Evolutionary conservation across 2,888 invertebrate species (phyloP), one percentile per base, ranked within the genome.

Genomic region (Nomada goodeniana): DNA sequence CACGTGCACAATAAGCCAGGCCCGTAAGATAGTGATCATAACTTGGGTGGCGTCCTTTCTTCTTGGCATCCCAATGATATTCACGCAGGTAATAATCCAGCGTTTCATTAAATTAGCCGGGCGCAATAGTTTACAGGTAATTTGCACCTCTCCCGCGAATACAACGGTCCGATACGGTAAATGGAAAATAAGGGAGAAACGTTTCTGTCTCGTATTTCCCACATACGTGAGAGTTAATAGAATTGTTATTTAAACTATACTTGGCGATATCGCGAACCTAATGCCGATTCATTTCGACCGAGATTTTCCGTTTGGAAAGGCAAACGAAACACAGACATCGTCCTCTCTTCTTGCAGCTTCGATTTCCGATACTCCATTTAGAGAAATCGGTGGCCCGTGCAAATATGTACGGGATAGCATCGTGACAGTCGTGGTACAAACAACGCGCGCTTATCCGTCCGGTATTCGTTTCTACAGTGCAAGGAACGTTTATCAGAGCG

Each of bases 1-100:
- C 92, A 95, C 96, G 55, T 96, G 96, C 89, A 96, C 96, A 18
- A 95, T 96, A 84, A 95, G 95, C 83, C 95, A 96, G 88, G 96
- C 96, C 0, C 94, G 95, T 83, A 94, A 94, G 85, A 95, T 96
- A 69, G 95, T 96, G 83, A 91, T 95, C 63, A 91, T 95, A 63
- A 95, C 96, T 23, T 96, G 96, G 96, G 88, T 95, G 1, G 89
- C 95, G 10, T 95, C 96, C 2, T 94, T 96, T 82, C 84, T 96
- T 10, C 91, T 96, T 23, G 96, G 96, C 1, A 92, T 95, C 44
- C 96, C 96, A 0, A 96, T 96, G 59, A 90, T 96, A 36, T 94
- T 95, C 89, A 94, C 95, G 2, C 96, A 96, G 95, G 96, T 96
- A 94, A 93, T 90, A 74, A 1, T 57, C 7, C 23, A 26, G 13